phyloP scores from a whole-genome alignment of 1,140 invertebrate species.

The Pachypeltis micranthus region DNA sequence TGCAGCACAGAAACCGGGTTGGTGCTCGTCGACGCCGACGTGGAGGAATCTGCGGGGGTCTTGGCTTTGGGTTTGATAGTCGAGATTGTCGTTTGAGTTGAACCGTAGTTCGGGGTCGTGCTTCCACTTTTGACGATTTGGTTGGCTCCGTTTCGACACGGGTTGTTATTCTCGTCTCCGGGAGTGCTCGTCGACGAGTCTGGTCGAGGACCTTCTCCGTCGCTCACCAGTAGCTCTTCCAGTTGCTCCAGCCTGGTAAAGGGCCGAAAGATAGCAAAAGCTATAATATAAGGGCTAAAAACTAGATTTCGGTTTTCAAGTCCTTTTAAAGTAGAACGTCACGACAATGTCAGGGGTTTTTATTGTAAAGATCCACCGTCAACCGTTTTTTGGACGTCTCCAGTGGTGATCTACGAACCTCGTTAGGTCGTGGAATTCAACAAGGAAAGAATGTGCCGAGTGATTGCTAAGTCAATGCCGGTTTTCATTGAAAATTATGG shows the following conservation, averaged over 20 bases:
- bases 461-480: too few species aligned
- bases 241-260: constrained; percentile 14
- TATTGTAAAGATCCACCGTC: too few species aligned
- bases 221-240: constrained; percentile 17
- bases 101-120: constrained; percentile 7
- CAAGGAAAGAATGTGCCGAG: too few species aligned
- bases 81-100: not conserved
- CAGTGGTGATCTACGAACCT: too few species aligned
- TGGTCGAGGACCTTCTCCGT: not conserved
- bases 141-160: not conserved
- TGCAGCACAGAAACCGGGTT: constrained; percentile 17
- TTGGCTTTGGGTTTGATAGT: constrained; percentile 15
- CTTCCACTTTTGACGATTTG: not conserved
- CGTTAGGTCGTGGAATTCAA: too few species aligned
- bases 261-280: too few species aligned
- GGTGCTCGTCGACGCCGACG: constrained; percentile 12
- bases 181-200: constrained; percentile 44
- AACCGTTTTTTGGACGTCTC: too few species aligned
- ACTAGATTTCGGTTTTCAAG: too few species aligned
- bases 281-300: too few species aligned
- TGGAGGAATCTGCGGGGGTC: constrained; percentile 36
- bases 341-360: too few species aligned
- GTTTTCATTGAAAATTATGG: too few species aligned
- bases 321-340: too few species aligned
- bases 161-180: constrained; percentile 27